These are phyloP conservation scores for Enteromius fasciolatus DNA, from an alignment of 2,797 vertebrate species.

Conservation along the genomic window DNA sequence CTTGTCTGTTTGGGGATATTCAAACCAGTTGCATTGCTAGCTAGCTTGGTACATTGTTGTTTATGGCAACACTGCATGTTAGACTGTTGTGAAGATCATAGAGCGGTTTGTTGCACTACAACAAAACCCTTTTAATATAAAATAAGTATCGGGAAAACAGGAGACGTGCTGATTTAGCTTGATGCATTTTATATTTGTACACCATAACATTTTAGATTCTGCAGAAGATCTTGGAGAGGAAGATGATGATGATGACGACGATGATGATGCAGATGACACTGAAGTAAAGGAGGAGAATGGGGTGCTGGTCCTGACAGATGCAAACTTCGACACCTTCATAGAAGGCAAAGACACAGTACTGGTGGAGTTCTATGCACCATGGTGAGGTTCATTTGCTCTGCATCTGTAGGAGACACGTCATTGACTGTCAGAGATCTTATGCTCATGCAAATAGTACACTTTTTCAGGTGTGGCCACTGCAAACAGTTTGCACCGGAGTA, in stretches of 20 bases:
- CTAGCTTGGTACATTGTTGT: neutral
- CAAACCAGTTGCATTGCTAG: neutral
- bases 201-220: constrained; percentile 53
- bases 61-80: neutral
- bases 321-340: constrained; percentile 90
- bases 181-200: neutral
- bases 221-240: constrained; percentile 69
- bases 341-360: constrained; percentile 92
- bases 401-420: neutral
- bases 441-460: neutral
- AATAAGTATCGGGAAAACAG: neutral
- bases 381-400: constrained; percentile 74
- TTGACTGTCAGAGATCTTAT: neutral
- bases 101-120: neutral
- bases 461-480: constrained; percentile 93
- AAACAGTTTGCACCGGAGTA: constrained; percentile 95
- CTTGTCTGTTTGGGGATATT: neutral
- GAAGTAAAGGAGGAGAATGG: constrained; percentile 94
- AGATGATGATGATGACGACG: constrained; percentile 66
- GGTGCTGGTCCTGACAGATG: constrained; percentile 86
- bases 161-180: neutral
- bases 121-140: neutral
- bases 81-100: neutral
- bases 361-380: constrained; percentile 95
- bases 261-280: constrained; percentile 77